Base-by-base conservation (phyloP, 2,888 invertebrate genomes). In the Drosophila basisetae region DNA sequence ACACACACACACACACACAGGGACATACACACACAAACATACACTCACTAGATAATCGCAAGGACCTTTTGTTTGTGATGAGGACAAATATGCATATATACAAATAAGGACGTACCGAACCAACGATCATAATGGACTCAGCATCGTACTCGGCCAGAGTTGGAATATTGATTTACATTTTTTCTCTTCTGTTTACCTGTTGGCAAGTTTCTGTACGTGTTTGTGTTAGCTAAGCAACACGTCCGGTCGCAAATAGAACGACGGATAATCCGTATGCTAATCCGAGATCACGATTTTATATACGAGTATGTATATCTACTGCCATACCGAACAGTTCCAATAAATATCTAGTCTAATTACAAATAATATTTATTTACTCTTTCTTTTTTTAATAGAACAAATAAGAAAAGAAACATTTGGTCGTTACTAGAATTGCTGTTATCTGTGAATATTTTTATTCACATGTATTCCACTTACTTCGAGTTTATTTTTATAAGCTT, bases 151-250 rank as follows among this genome's bases (percentile, higher is more conserved):
- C 62, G 22, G 22, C 61, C 50, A 53, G 53, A 49, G 54, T 58
- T 67, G 33, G 39, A 64, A 83, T 72, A 77, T 83, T 89, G 63
- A 83, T 89, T 86, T 69, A 61, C 68, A 83, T 77, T 78, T 77
- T 74, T 67, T 52, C 53, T 62, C 33, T 39, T 22, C 4, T 50
- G 33, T 16, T 43, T 30, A 25, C 22, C 50, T 16, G 54, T 53
- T 25, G 25, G 16, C 47, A 47, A 39, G 18, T 52, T 58, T 53
- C 66, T 62, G 37, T 52, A 9, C 53, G n/a, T 56, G 31, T 59
- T 35, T 54, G 33, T 61, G 58, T 35, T 47, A 30, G 47, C 30
- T 53, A 52, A 63, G 69, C 47, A 62, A 73, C 70, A 76, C 37
- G 71, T 84, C 73, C 88, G 88, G 69, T 80, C 54, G 60, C 72